phyloP scores from a whole-genome alignment of 2,113 vertebrate genomes.

The Microtus ochrogaster region DNA sequence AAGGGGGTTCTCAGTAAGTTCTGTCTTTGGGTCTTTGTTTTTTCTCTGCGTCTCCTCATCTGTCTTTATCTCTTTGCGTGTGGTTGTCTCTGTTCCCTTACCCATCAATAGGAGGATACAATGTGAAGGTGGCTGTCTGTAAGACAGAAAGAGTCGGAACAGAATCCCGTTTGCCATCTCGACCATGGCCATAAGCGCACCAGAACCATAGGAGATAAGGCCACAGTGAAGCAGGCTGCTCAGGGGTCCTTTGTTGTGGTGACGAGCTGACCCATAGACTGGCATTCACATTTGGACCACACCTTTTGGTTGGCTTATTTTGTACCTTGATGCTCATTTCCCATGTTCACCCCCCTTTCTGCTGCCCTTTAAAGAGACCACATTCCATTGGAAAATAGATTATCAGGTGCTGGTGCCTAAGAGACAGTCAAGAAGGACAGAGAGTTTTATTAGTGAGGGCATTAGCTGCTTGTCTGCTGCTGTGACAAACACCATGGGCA shows the following conservation, averaged over 20 bases:
- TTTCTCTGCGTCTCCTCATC: background rate
- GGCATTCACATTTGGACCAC: background rate
- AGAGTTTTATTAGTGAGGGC: too few relatives aligned
- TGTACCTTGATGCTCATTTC: background rate
- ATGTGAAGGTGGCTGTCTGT: background rate
- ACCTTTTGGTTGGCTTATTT: background rate
- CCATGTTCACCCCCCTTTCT: background rate
- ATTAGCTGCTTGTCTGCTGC: background rate
- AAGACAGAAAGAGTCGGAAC: background rate
- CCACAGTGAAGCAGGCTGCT: accelerated
- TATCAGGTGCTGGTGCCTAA: background rate
- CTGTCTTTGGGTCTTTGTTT: background rate
- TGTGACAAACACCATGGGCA: background rate
- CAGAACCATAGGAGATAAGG: background rate
- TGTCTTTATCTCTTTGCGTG: background rate
- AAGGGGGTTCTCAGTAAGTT: background rate
- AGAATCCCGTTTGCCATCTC: background rate
- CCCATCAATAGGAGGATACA: too few relatives aligned
- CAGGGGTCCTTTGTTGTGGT: accelerated
- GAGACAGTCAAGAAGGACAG: too few relatives aligned
- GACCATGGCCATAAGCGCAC: background rate
- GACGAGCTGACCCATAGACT: accelerated
- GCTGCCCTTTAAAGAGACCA: background rate
- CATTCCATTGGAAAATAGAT: background rate
- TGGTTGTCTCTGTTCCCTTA: background rate